These are phyloP conservation scores for Oxyteleia sp. DNA, from an alignment of 2,888 invertebrate genomes.

Conservation along the genomic window DNA sequence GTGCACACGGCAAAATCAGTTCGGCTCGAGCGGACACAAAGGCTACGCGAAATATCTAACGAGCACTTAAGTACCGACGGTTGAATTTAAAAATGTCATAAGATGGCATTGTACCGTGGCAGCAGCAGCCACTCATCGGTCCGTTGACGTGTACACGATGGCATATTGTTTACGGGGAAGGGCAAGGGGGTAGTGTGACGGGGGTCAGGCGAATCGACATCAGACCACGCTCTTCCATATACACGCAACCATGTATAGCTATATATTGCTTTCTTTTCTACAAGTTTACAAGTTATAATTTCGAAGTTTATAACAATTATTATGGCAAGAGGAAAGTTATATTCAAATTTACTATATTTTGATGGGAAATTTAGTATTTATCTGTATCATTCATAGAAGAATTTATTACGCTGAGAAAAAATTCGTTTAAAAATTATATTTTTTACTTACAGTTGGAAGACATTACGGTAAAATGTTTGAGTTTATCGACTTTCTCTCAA, in stretches of 20 bases:
- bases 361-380: no score
- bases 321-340: no score
- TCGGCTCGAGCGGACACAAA: constrained; percentile 76
- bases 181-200: constrained; percentile 66
- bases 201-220: constrained; percentile 8
- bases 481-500: no score
- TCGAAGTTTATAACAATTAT: no score
- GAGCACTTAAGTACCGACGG: constrained; percentile 83
- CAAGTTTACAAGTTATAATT: no score
- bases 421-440: no score
- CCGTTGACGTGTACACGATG: constrained; percentile 86
- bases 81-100: constrained; percentile 84
- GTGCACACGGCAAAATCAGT: constrained; percentile 67
- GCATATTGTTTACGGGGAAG: constrained; percentile 85
- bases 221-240: not conserved
- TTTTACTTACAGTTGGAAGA: no score
- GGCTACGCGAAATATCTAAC: constrained; percentile 81
- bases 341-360: no score
- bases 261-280: constrained; percentile 5
- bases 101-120: constrained; percentile 81
- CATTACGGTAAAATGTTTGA: no score
- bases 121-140: constrained; percentile 81
- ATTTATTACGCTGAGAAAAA: no score
- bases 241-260: not conserved
- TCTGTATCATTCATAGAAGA: no score